phyloP scores from a whole-genome alignment of 2,797 vertebrate species.

The Ptychadena robeensis region DNA sequence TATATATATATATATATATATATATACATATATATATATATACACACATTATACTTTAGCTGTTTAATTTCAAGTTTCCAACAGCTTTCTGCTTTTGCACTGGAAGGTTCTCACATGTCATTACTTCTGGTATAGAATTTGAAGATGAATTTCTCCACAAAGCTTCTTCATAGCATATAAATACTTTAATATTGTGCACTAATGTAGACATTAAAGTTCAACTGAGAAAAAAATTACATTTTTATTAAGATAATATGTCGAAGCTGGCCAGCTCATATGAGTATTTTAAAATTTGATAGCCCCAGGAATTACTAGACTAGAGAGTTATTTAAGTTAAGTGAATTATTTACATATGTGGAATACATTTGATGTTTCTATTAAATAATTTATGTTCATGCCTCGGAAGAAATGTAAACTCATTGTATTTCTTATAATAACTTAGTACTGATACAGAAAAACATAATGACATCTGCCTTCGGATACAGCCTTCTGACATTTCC shows the following conservation, averaged over 20 bases:
- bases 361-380: conserved; percentile 12
- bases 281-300: neutral
- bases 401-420: conserved; percentile 5
- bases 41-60: too few species aligned
- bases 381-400: conserved; percentile 22
- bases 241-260: neutral
- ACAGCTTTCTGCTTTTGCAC: too few species aligned
- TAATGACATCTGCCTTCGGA: neutral
- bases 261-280: neutral
- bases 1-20: too few species aligned
- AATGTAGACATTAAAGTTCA: too few species aligned
- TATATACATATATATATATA: too few species aligned
- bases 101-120: too few species aligned
- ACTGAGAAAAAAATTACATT: too few species aligned
- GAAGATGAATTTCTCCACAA: too few species aligned
- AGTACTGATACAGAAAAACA: neutral
- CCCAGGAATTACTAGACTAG: conserved; percentile 32
- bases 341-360: conserved; percentile 40
- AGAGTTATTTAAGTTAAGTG: conserved; percentile 20
- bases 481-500: neutral
- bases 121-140: too few species aligned
- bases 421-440: neutral
- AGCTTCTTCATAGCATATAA: too few species aligned
- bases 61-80: too few species aligned
- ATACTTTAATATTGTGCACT: too few species aligned